Conservation (phyloP, 2,888 invertebrate genomes). For the Eupelmus urozonus region DNA sequence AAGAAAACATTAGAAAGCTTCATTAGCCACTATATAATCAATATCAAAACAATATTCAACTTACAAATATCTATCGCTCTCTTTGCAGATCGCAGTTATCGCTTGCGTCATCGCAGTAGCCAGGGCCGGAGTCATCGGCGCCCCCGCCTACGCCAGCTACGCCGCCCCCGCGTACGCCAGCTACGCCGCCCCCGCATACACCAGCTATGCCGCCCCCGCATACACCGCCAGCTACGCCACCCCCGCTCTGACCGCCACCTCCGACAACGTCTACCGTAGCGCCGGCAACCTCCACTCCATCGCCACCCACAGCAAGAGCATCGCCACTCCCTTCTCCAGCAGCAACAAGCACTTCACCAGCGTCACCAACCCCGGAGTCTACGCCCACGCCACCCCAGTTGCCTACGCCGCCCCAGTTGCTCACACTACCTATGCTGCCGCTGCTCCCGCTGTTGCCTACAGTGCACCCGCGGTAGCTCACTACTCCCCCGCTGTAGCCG, state of each 20-base stretch:
- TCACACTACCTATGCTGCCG: conserved; percentile 57
- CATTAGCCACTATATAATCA: not conserved
- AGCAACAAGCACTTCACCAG: conserved; percentile 85
- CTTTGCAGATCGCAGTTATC: conserved; percentile 61
- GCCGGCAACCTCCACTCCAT: conserved; percentile 82
- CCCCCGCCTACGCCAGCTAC: conserved; percentile 63
- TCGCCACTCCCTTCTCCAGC: conserved; percentile 86
- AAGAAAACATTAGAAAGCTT: not conserved
- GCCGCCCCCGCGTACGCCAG: conserved; percentile 53
- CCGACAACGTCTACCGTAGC: conserved; percentile 78
- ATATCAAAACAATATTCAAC: not conserved
- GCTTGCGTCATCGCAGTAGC: conserved; percentile 69
- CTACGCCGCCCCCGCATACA: conserved; percentile 61
- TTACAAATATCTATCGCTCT: not conserved
- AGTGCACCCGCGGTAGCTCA: conserved; percentile 66
- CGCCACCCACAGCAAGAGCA: conserved; percentile 82
- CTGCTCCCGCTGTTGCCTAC: conserved; percentile 37
- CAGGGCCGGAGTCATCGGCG: conserved; percentile 68
- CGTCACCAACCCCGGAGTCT: conserved; percentile 72
- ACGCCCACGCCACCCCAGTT: conserved; percentile 13
- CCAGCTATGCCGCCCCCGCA: conserved; percentile 60
- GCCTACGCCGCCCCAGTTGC: conserved; percentile 53
- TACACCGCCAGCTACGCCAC: conserved; percentile 60
- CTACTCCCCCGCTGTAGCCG: conserved; percentile 71
- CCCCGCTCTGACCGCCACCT: conserved; percentile 71